A percentile compares a stretch with the other conserved stretches of the same genome.
phyloP scores from a whole-genome alignment of 2,113 vertebrate genomes.

The Jaculus jaculus region DNA sequence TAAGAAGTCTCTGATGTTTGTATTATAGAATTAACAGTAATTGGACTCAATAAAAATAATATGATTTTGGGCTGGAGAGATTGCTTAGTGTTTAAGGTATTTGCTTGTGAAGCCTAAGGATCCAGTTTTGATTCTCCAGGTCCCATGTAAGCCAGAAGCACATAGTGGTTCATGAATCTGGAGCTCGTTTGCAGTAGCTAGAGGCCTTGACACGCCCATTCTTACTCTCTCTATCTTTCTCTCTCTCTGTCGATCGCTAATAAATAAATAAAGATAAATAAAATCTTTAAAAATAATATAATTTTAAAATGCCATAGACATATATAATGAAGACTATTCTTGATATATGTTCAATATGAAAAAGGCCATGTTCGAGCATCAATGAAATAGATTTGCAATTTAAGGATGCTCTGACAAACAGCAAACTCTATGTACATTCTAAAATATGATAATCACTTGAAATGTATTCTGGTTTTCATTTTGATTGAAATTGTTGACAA shows the following conservation, averaged over 20 bases:
- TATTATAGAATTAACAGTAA: background rate
- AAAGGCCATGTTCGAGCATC: background rate
- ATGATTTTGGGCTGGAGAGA: too few species aligned
- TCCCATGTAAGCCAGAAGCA: too few species aligned
- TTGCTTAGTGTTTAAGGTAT: too few species aligned
- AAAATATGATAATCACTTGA: background rate
- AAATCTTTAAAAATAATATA: background rate
- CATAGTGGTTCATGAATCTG: too few species aligned
- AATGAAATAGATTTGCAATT: background rate
- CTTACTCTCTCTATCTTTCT: too few species aligned
- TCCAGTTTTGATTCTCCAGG: too few species aligned
- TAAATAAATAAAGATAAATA: too few species aligned
- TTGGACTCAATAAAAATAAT: background rate
- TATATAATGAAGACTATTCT: background rate
- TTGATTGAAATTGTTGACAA: slow-evolving; percentile 38
- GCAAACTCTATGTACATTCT: background rate
- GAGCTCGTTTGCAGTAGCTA: too few species aligned
- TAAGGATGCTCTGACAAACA: background rate
- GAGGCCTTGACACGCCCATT: too few species aligned
- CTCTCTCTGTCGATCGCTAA: too few species aligned
- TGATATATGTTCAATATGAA: background rate
- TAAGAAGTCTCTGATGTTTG: background rate
- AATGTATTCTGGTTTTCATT: background rate
- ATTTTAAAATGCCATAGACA: background rate
- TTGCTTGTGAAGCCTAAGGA: too few species aligned